These are phyloP conservation scores for Gavia stellata DNA, from an alignment of 2,113 vertebrate species.

Conservation along the genomic window DNA sequence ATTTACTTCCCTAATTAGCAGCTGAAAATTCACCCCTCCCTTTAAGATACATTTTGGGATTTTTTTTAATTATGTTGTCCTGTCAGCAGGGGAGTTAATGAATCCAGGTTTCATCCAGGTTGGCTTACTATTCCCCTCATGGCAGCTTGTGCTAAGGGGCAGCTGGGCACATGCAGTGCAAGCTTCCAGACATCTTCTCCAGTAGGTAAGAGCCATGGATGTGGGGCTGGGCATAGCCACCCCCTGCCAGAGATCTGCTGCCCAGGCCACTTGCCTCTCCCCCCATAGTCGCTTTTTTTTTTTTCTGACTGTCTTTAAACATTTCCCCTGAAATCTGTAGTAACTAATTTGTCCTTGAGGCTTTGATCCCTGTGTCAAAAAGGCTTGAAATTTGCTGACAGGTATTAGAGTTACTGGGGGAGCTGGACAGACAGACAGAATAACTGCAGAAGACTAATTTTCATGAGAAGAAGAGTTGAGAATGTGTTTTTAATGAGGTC, in stretches of 20 bases:
- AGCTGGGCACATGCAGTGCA: background rate
- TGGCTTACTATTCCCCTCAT: background rate
- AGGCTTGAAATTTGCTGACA: background rate
- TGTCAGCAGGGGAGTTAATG: background rate
- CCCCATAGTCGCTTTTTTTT: background rate
- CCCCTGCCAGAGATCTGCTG: background rate
- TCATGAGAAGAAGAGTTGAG: background rate
- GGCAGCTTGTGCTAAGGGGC: background rate
- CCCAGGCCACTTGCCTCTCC: background rate
- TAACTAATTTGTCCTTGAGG: background rate
- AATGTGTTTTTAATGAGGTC: background rate
- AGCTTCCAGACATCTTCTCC: background rate
- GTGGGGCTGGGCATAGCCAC: background rate
- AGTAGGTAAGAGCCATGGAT: background rate
- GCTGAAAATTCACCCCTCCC: background rate
- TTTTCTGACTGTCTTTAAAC: background rate
- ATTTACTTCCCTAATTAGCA: background rate
- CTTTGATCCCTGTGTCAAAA: background rate
- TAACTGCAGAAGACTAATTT: background rate
- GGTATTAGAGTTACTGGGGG: background rate
- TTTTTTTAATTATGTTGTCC: background rate
- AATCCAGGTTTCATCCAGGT: background rate
- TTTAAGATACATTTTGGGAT: background rate
- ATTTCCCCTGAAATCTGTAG: background rate
- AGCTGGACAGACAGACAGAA: background rate